Conservation (phyloP, 2,797 vertebrate species). For the Smutsia gigantea region DNA sequence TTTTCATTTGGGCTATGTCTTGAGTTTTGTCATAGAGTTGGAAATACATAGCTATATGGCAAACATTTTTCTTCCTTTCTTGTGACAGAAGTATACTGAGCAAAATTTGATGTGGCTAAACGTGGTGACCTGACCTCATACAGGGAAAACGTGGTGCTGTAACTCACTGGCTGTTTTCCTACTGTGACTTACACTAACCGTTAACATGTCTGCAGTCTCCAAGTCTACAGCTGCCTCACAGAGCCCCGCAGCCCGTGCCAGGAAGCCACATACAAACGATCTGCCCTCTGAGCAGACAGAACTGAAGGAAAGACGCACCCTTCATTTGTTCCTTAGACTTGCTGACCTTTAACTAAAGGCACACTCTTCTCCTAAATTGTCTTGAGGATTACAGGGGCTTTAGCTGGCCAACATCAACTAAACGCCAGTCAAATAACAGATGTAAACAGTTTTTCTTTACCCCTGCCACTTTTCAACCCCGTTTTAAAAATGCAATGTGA, state of each 20-base stretch:
- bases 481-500: neutral
- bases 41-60: slow-evolving; percentile 67
- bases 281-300: slow-evolving; percentile 29
- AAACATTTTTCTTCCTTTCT: slow-evolving; percentile 61
- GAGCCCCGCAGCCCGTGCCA: slow-evolving; percentile 36
- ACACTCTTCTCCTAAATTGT: neutral
- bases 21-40: slow-evolving; percentile 17
- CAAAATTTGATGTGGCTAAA: slow-evolving; percentile 67
- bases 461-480: neutral
- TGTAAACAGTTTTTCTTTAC: neutral
- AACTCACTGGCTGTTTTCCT: slow-evolving; percentile 62
- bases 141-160: neutral
- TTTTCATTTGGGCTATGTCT: neutral
- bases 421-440: neutral
- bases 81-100: slow-evolving; percentile 67
- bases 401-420: neutral
- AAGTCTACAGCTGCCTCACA: slow-evolving; percentile 47
- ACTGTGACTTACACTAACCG: slow-evolving; percentile 59
- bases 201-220: slow-evolving; percentile 59
- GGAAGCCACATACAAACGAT: slow-evolving; percentile 50
- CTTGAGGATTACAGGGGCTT: neutral
- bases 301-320: slow-evolving; percentile 50
- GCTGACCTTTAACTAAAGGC: neutral
- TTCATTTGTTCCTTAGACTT: neutral
- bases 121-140: neutral